phyloP scores from a whole-genome alignment of 2,888 invertebrate species.

The Stenodera caucasica region DNA sequence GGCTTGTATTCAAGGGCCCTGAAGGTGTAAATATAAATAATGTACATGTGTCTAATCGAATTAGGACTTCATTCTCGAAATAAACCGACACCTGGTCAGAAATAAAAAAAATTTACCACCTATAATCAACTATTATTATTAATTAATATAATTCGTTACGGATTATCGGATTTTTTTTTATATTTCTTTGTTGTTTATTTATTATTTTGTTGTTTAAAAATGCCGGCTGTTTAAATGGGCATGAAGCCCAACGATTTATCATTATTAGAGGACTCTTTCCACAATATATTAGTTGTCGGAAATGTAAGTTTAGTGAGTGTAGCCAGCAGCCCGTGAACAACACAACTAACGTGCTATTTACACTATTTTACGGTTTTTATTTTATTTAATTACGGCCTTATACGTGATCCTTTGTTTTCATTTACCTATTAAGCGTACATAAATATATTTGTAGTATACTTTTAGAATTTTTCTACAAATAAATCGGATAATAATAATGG shows the following conservation, averaged over 20 bases:
- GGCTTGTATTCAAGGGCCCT: slow-evolving; percentile 3
- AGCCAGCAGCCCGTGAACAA: slow-evolving; percentile 51
- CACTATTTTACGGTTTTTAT: slow-evolving; percentile 51
- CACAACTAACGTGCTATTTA: slow-evolving; percentile 52
- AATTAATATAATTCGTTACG: background rate
- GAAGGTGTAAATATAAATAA: slow-evolving; percentile 25
- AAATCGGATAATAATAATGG: slow-evolving; percentile 13
- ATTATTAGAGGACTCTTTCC: background rate
- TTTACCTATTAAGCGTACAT: slow-evolving; percentile 9
- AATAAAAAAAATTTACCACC: background rate
- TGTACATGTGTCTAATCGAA: slow-evolving; percentile 22
- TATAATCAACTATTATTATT: background rate
- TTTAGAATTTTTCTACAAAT: slow-evolving; percentile 20
- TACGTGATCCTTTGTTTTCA: slow-evolving; percentile 39
- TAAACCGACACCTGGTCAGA: background rate
- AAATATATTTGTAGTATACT: background rate
- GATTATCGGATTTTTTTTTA: background rate
- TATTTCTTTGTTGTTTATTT: background rate
- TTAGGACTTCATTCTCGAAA: slow-evolving; percentile 17
- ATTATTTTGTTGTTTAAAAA: background rate
- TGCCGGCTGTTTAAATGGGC: background rate
- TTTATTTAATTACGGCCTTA: slow-evolving; percentile 47
- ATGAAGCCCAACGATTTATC: background rate
- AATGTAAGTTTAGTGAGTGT: slow-evolving; percentile 47
- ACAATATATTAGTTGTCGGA: slow-evolving; percentile 46